Evolutionary conservation across 2,113 vertebrate species (phyloP).

Genomic region (Bujurquina vittata): DNA sequence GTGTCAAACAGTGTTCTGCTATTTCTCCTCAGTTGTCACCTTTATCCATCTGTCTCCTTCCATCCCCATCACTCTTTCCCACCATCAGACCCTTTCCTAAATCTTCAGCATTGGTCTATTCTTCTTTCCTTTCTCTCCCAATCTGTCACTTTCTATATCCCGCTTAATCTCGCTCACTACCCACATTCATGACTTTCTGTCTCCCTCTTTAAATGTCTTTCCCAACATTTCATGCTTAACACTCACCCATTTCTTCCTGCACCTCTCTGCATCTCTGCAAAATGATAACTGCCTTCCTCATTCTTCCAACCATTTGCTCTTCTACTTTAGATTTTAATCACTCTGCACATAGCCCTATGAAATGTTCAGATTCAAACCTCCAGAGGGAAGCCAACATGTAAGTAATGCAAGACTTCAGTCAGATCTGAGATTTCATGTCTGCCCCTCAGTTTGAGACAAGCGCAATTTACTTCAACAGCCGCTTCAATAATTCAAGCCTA

Average conservation of each 20-base stretch:
- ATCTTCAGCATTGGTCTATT: background rate
- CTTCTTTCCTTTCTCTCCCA: background rate
- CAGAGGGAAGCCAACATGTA: slow-evolving; percentile 8
- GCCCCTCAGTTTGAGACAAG: background rate
- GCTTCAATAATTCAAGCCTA: slow-evolving; percentile 27
- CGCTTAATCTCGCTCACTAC: slow-evolving; percentile 1
- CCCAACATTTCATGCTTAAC: background rate
- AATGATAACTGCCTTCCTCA: background rate
- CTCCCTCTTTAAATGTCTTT: background rate
- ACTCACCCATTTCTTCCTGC: background rate
- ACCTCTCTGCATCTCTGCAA: background rate
- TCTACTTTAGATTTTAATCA: slow-evolving; percentile 33
- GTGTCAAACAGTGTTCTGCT: background rate
- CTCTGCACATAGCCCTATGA: slow-evolving; percentile 10
- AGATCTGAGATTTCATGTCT: background rate
- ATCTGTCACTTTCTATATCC: slow-evolving; percentile 23
- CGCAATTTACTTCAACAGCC: background rate
- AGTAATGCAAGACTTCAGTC: slow-evolving; percentile 15
- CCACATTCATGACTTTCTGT: background rate
- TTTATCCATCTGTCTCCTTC: background rate
- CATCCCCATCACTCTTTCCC: background rate
- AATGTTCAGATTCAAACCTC: slow-evolving; percentile 2
- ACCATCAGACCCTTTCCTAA: background rate
- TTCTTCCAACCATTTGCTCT: background rate
- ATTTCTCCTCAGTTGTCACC: background rate